These are phyloP conservation scores for Channallabes apus DNA, from an alignment of 2,797 vertebrate species.

Conservation along the genomic window DNA sequence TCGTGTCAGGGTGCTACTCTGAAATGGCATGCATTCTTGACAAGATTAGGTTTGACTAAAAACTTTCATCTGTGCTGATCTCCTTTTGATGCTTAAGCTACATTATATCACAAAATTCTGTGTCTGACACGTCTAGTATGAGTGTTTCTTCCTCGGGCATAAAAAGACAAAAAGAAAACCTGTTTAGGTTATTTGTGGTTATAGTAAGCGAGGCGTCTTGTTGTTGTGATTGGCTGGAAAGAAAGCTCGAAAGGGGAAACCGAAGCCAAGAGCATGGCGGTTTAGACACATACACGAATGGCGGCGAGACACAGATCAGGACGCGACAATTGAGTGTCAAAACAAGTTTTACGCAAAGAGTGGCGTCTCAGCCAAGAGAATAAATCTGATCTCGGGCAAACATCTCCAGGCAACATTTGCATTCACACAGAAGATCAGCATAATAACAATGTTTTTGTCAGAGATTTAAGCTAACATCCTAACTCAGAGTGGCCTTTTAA, in stretches of 20 bases:
- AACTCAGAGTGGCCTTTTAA: slow-evolving; percentile 25
- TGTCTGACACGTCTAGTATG: slow-evolving; percentile 27
- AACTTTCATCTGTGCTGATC: slow-evolving; percentile 39
- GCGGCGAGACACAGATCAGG: slow-evolving; percentile 7
- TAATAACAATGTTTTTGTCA: slow-evolving; percentile 37
- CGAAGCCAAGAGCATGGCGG: background rate
- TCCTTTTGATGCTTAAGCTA: slow-evolving; percentile 29
- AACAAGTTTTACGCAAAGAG: slow-evolving; percentile 22
- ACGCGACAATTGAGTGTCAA: slow-evolving; percentile 40
- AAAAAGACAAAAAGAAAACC: slow-evolving; percentile 43
- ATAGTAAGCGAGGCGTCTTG: slow-evolving; percentile 18
- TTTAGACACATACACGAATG: slow-evolving; percentile 2
- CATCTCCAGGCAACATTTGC: slow-evolving; percentile 40
- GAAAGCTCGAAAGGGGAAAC: slow-evolving; percentile 29
- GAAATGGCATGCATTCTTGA: slow-evolving; percentile 22
- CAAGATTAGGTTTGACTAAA: slow-evolving; percentile 13
- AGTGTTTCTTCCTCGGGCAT: slow-evolving; percentile 40
- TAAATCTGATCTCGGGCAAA: slow-evolving; percentile 34
- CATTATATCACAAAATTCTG: slow-evolving; percentile 19
- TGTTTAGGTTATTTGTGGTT: slow-evolving; percentile 41
- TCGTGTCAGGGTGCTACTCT: background rate
- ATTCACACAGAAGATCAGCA: slow-evolving; percentile 15
- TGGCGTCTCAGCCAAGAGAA: slow-evolving; percentile 15
- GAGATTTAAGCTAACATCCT: slow-evolving; percentile 34
- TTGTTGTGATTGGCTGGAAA: slow-evolving; percentile 22